A percentile compares a stretch with the other conserved stretches of the same genome.
These are phyloP conservation scores for Limenitis camilla DNA, from an alignment of 2,888 invertebrate species.

Conservation along the genomic window DNA sequence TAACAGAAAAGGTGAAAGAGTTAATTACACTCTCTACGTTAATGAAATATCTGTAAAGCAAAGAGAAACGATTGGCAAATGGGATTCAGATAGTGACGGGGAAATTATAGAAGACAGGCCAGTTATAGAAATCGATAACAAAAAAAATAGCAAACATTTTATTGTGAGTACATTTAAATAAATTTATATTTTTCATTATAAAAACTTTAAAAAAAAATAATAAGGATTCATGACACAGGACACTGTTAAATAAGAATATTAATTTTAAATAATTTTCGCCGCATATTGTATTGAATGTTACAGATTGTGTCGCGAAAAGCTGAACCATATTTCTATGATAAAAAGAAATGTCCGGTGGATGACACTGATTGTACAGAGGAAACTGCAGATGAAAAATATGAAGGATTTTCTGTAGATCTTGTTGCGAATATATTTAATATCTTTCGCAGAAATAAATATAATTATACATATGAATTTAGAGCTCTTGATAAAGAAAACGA, in stretches of 20 bases:
- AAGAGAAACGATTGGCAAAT: conserved; percentile 41
- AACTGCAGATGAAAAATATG: conserved; percentile 77
- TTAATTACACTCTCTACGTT: conserved; percentile 80
- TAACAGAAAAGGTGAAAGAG: conserved; percentile 78
- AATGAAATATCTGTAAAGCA: conserved; percentile 65
- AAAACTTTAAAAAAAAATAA: neutral
- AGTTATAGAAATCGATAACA: conserved; percentile 49
- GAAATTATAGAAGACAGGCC: conserved; percentile 70
- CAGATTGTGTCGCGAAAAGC: conserved; percentile 79
- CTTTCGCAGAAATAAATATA: conserved; percentile 57
- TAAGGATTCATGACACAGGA: no score
- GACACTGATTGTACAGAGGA: conserved; percentile 54
- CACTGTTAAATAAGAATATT: no score
- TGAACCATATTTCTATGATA: conserved; percentile 83
- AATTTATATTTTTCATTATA: neutral
- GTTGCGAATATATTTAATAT: conserved; percentile 79
- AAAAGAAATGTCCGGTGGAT: conserved; percentile 46
- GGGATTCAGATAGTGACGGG: conserved; percentile 62
- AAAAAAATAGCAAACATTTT: conserved; percentile 78
- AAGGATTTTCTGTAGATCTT: conserved; percentile 85
- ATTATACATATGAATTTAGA: conserved; percentile 51
- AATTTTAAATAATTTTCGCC: neutral
- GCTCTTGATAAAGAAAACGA: conserved; percentile 35
- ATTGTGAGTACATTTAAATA: conserved; percentile 55
- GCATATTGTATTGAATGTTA: neutral